A percentile compares a stretch with the other conserved stretches of the same genome.
These are phyloP conservation scores for Podarcis siculus DNA, from an alignment of 2,797 vertebrate species.

Conservation along the genomic window DNA sequence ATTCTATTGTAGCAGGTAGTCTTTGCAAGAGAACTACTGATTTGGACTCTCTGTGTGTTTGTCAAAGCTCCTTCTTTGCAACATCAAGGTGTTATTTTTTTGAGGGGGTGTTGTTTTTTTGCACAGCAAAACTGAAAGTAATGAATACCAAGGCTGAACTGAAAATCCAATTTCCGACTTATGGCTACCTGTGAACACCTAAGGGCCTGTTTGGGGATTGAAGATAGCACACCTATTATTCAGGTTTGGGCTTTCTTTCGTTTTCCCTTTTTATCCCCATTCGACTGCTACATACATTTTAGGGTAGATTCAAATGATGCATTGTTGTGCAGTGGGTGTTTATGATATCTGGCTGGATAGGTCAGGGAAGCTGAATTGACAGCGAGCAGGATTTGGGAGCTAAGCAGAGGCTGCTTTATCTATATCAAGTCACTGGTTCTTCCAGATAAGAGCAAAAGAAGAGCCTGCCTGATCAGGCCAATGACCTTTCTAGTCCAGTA, in stretches of 20 bases:
- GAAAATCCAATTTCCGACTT: constrained; percentile 50
- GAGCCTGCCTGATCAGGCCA: no score
- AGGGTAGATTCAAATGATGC: constrained; percentile 34
- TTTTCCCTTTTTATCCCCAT: background rate
- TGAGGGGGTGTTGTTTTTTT: background rate
- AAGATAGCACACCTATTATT: constrained; percentile 25
- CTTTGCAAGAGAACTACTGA: constrained; percentile 42
- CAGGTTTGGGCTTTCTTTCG: constrained; percentile 27
- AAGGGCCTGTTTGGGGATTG: constrained; percentile 26
- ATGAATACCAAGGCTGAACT: constrained; percentile 30
- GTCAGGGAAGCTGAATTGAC: background rate
- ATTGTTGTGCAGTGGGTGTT: background rate
- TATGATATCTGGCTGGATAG: background rate
- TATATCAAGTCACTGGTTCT: background rate
- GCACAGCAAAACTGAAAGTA: constrained; percentile 51
- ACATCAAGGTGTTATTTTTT: background rate
- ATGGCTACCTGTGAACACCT: constrained; percentile 42
- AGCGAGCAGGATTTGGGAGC: background rate
- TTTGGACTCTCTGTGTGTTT: constrained; percentile 25
- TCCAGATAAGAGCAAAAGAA: no score
- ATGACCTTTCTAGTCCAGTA: no score
- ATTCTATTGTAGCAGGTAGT: constrained; percentile 35
- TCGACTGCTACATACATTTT: constrained; percentile 19
- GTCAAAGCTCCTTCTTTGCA: constrained; percentile 33
- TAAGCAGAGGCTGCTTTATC: no score